Percentiles rank a stretch among this genome's conserved stretches.
Evolutionary conservation across 2,113 vertebrate genomes (phyloP).

Genomic region (Hucho hucho): DNA sequence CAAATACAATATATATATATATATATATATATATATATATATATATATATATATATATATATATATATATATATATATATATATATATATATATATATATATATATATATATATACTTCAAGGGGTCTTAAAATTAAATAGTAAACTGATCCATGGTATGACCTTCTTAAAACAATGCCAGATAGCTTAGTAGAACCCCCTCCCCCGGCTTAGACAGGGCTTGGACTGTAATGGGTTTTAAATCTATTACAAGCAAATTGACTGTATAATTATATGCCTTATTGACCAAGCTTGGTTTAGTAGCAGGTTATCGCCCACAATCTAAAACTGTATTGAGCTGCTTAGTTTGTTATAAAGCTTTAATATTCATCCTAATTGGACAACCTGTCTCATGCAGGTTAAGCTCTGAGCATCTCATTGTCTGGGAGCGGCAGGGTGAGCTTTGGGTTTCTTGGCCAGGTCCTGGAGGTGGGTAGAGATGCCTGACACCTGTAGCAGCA

Average conservation of each 20-base stretch:
- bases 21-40: too few relatives aligned
- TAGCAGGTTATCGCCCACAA: neutral
- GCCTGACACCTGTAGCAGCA: slow-evolving; percentile 26
- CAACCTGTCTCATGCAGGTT: neutral
- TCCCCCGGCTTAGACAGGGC: too few relatives aligned
- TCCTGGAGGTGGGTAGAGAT: neutral
- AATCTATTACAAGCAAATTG: neutral
- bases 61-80: too few relatives aligned
- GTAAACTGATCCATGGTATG: too few relatives aligned
- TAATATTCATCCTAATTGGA: neutral
- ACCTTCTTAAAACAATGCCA: too few relatives aligned
- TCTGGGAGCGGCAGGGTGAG: neutral
- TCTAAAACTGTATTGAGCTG: neutral
- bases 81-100: too few relatives aligned
- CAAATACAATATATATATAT: too few relatives aligned
- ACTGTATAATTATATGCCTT: neutral
- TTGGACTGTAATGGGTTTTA: too few relatives aligned
- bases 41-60: too few relatives aligned
- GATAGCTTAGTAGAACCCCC: too few relatives aligned
- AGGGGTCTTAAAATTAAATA: too few relatives aligned
- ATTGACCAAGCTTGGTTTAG: neutral
- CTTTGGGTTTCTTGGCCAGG: neutral
- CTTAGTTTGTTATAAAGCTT: neutral
- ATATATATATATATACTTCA: too few relatives aligned
- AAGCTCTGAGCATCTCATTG: slow-evolving; percentile 10